Percentiles rank a stretch among this genome's conserved stretches.
These are phyloP conservation scores for Scaptomyza montana DNA, from an alignment of 1,140 invertebrate genomes.

Conservation along the genomic window DNA sequence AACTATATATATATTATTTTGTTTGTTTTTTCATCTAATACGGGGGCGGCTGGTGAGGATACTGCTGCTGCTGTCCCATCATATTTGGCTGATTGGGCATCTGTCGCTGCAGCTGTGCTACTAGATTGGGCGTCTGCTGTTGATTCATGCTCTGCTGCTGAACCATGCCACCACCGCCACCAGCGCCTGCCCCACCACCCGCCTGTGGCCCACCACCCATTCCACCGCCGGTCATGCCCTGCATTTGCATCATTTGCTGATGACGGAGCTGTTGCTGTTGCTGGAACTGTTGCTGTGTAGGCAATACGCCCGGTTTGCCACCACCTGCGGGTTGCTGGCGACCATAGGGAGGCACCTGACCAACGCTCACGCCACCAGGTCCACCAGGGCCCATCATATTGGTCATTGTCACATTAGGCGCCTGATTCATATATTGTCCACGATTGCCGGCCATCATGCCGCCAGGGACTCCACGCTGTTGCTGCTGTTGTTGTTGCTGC, in stretches of 20 bases:
- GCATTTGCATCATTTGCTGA: conserved; percentile 84
- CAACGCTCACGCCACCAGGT: conserved; percentile 65
- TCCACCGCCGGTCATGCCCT: conserved; percentile 73
- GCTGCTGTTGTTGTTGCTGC: conserved; percentile 83
- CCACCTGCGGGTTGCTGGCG: conserved; percentile 72
- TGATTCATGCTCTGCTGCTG: conserved; percentile 85
- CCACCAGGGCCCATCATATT: conserved; percentile 84
- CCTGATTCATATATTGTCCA: conserved; percentile 81
- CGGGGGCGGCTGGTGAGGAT: conserved; percentile 68
- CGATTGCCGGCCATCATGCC: conserved; percentile 82
- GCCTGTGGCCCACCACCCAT: conserved; percentile 61
- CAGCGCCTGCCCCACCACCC: conserved; percentile 51
- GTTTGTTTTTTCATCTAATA: conserved; percentile 43
- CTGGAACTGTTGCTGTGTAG: conserved; percentile 78
- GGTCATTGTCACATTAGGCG: conserved; percentile 84
- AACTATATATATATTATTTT: conserved; percentile 26
- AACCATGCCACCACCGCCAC: conserved; percentile 59
- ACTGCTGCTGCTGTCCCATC: conserved; percentile 83
- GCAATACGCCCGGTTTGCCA: conserved; percentile 74
- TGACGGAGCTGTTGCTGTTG: conserved; percentile 82
- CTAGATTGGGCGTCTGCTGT: conserved; percentile 86
- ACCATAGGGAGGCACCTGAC: conserved; percentile 84
- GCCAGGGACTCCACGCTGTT: conserved; percentile 64
- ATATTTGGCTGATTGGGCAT: conserved; percentile 78
- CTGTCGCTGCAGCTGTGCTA: conserved; percentile 87